A percentile compares a stretch with the other conserved stretches of the same genome.
Evolutionary conservation across 2,797 vertebrate genomes (phyloP).

Genomic region (Micrastur ruficollis): DNA sequence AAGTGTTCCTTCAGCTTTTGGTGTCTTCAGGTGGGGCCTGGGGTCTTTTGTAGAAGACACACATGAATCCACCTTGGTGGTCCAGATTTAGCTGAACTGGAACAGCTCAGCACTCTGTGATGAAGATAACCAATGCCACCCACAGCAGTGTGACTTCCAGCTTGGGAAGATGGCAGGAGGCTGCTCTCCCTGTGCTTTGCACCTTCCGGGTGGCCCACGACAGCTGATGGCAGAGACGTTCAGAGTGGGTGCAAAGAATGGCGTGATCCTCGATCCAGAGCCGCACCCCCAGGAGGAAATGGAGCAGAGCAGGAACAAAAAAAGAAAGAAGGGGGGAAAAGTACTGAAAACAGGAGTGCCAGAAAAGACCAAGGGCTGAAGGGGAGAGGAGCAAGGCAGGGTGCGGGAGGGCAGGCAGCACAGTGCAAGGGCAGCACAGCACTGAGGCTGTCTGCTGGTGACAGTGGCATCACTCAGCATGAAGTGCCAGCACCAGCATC

Average conservation of each 20-base stretch:
- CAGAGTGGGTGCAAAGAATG: not conserved
- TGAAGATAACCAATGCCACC: not conserved
- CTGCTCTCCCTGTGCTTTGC: not conserved
- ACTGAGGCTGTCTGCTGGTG: not conserved
- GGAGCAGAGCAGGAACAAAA: not conserved
- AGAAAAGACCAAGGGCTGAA: not conserved
- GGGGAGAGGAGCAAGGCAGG: not conserved
- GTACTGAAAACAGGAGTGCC: not conserved
- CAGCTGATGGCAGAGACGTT: not conserved
- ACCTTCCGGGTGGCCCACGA: not conserved
- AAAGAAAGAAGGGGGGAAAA: not conserved
- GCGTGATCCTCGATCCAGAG: not conserved
- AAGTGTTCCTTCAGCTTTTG: not conserved
- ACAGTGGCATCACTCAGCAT: accelerated
- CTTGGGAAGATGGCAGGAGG: not conserved
- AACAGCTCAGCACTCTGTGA: not conserved
- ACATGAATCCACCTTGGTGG: not conserved
- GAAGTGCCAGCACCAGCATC: accelerated
- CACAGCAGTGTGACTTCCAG: not conserved
- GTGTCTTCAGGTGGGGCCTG: not conserved
- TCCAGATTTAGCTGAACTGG: not conserved
- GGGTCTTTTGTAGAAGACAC: not conserved
- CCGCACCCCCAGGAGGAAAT: not conserved
- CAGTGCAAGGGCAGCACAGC: accelerated
- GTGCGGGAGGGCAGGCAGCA: not conserved